Evolutionary conservation across 2,113 vertebrate species (phyloP).

Genomic region (Xiphorhynchus elegans): DNA sequence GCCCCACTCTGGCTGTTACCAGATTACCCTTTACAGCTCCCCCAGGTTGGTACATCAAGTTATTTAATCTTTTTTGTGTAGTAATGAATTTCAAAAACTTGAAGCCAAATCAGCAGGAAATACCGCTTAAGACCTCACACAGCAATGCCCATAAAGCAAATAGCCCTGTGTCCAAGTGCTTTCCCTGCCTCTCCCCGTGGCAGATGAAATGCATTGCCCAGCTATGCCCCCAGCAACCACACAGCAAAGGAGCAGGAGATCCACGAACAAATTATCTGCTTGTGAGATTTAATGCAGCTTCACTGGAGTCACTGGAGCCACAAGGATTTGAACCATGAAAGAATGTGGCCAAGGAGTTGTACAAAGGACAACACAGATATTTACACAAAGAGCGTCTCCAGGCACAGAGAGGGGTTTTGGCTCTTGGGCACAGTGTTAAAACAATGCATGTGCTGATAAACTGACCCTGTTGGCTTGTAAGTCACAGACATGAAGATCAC

Average conservation of each 20-base stretch:
- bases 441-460: accelerated
- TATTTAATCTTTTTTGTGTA: background rate
- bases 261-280: background rate
- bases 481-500: background rate
- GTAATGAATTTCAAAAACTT: background rate
- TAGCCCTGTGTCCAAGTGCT: background rate
- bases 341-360: background rate
- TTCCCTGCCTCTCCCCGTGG: background rate
- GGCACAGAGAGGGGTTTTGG: background rate
- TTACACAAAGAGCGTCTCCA: background rate
- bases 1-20: background rate
- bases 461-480: background rate
- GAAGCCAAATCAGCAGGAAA: background rate
- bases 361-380: background rate
- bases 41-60: background rate
- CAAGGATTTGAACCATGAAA: background rate
- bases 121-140: background rate
- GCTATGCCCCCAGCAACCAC: background rate
- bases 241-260: background rate
- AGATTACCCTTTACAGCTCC: background rate
- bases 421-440: background rate
- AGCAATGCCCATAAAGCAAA: background rate
- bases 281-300: constrained; percentile 5
- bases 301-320: background rate
- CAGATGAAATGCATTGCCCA: background rate